Evolutionary conservation across 1,140 invertebrate species (phyloP).

Genomic region (Rhopalosiphum padi): DNA sequence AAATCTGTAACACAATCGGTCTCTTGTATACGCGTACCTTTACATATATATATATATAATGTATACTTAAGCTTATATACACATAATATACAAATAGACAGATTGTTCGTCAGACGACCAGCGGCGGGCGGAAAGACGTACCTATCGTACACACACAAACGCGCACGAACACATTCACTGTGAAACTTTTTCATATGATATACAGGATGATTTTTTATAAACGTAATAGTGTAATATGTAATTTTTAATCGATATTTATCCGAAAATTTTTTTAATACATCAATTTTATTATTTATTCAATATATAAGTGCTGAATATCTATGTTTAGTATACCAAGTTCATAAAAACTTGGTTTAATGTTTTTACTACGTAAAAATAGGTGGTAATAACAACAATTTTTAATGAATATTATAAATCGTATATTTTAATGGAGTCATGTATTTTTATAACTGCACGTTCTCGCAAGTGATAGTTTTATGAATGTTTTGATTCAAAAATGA

Average conservation of each 20-base stretch:
- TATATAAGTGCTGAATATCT: neutral
- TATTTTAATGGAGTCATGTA: neutral
- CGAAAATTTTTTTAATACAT: neutral
- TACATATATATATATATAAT: neutral
- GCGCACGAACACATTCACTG: neutral
- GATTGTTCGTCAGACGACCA: neutral
- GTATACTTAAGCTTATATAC: conserved; percentile 11
- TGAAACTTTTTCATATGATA: neutral
- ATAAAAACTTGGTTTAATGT: neutral
- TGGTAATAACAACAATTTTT: neutral
- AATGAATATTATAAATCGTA: neutral
- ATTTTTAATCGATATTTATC: too few relatives aligned
- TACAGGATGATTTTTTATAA: neutral
- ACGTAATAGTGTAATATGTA: neutral
- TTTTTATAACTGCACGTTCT: neutral
- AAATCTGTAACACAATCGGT: conserved; percentile 41
- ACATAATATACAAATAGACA: neutral
- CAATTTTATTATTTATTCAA: neutral
- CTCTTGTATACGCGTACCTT: neutral
- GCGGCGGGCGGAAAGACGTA: neutral
- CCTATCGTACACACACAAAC: neutral
- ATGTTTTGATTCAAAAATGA: neutral
- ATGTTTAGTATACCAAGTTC: neutral
- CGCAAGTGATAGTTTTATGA: neutral
- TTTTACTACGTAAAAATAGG: neutral